Base-by-base conservation (phyloP, 1,140 invertebrate genomes). In the Varroa destructor region DNA sequence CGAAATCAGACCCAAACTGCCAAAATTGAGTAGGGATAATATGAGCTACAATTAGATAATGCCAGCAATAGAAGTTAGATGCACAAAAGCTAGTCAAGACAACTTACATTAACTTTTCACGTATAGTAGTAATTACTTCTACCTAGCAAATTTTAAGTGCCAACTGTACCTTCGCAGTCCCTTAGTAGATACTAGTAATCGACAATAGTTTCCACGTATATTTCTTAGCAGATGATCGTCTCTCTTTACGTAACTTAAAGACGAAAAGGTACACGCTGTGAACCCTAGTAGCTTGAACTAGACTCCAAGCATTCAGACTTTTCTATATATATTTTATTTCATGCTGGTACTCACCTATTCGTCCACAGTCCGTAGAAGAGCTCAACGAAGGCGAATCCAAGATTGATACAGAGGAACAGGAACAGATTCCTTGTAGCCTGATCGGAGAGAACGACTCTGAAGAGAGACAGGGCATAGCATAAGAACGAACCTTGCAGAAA, bases 371-470 rank as follows among this genome's bases (percentile, higher is more conserved):
- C 95, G 82, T 97, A 98, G 71, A 88, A 84, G 70, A 98, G 82
- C 81, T 97, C 95, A 14, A 98, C 91, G 82, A 97, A 97, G 1
- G 94, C 92, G 81, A 95, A 94, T 1, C 90, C 91, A 73, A 97
- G 84, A 81, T 97, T 98, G 6, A 98, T 82, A 57, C 95, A 73
- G 0, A 97, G 84, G 78, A 98, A 97, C n/a, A 94, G 81, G 79
- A 97, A 94, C 74, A 98, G 83, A 81, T 97, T 96, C 76, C 91
- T 85, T 1, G 91, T 94, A 79, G 90, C 93, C 77, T 86, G 86
- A 79, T 98, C 93, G 1, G 91, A 87, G 78, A 95, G 90, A 75
- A 97, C 91, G 37, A 95, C 81, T 74, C 93, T 83, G 77, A 70
- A 80, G 80, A 70, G 70, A 75, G 75, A 75, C 76, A 74, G 57